phyloP scores from a whole-genome alignment of 1,140 invertebrate species.

The Neodiprion fabricii region DNA sequence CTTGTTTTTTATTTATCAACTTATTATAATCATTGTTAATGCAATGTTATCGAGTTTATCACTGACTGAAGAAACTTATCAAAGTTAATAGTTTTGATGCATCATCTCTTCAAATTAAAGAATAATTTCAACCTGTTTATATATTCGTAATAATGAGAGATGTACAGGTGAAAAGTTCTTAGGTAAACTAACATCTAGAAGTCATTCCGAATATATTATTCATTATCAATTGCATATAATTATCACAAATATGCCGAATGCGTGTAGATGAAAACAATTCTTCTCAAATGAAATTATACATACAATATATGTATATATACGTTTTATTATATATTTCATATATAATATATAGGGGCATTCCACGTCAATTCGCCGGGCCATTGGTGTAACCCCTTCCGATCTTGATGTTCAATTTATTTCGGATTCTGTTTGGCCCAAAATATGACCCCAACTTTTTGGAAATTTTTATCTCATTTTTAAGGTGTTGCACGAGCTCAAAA shows the following conservation, averaged over 20 bases:
- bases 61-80: conserved; percentile 1
- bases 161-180: conserved; percentile 3
- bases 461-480: too few species aligned
- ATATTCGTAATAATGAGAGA: background rate
- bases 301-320: too few species aligned
- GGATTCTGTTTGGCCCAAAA: too few species aligned
- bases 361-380: too few species aligned
- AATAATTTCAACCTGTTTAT: background rate
- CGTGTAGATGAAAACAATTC: background rate
- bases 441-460: too few species aligned
- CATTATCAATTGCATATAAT: conserved; percentile 11
- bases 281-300: background rate
- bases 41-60: conserved; percentile 1
- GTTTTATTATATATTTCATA: too few species aligned
- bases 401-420: too few species aligned
- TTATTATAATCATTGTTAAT: conserved; percentile 2
- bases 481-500: too few species aligned
- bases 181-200: conserved; percentile 6
- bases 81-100: background rate
- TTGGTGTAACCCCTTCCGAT: too few species aligned
- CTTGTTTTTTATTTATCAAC: background rate
- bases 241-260: conserved; percentile 1
- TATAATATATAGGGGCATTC: too few species aligned
- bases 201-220: conserved; percentile 19
- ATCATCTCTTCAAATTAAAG: background rate